These are phyloP conservation scores for Tachysurus fulvidraco DNA, from an alignment of 2,113 vertebrate genomes.

Conservation along the genomic window DNA sequence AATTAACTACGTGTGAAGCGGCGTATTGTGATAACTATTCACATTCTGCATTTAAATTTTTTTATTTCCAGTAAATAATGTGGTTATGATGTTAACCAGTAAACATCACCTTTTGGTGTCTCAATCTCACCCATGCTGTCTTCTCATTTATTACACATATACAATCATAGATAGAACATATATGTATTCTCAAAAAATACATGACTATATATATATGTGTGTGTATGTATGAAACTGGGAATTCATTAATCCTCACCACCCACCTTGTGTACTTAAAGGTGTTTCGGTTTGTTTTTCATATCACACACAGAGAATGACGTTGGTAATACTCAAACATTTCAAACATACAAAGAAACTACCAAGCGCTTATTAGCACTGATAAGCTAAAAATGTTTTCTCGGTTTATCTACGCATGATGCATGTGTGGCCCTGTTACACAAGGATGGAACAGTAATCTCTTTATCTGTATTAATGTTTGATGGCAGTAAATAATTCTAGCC, in stretches of 20 bases:
- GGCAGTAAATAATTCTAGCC: conserved; percentile 30
- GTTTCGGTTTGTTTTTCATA: conserved; percentile 32
- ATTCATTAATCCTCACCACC: neutral
- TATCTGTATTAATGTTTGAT: neutral
- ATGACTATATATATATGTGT: neutral
- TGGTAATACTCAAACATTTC: neutral
- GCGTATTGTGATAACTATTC: neutral
- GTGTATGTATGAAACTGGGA: neutral
- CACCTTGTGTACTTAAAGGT: conserved; percentile 1
- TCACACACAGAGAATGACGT: conserved; percentile 11
- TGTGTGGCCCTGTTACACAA: neutral
- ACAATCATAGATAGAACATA: too few species aligned
- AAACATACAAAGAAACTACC: conserved; percentile 2
- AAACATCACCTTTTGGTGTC: too few species aligned
- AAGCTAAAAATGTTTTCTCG: conserved; percentile 13
- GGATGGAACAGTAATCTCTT: neutral
- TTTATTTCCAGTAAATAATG: too few species aligned
- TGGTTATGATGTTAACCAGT: too few species aligned
- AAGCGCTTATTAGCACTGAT: conserved; percentile 2
- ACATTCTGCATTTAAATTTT: too few species aligned
- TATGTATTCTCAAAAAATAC: too few species aligned
- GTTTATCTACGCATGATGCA: neutral
- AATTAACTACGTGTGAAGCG: too few species aligned
- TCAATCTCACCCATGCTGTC: too few species aligned
- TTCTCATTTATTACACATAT: too few species aligned